A percentile compares a stretch with the other conserved stretches of the same genome.
Evolutionary conservation across 2,113 vertebrate species (phyloP).

Genomic region (Rhynchopsitta pachyrhyncha): DNA sequence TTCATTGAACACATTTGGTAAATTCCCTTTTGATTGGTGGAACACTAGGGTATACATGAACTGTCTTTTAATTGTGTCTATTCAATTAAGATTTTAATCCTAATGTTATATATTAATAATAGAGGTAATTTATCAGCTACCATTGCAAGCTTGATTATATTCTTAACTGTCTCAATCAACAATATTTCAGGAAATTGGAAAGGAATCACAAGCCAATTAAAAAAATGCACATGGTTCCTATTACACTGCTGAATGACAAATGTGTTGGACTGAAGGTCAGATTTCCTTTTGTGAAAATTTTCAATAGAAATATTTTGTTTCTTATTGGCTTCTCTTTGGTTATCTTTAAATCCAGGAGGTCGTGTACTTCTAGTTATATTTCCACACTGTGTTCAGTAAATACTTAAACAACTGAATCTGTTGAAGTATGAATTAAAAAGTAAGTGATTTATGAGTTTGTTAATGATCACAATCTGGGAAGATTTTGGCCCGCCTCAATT

Average conservation of each 20-base stretch:
- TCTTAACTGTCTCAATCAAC: not conserved
- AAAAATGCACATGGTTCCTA: not conserved
- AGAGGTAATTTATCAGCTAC: not conserved
- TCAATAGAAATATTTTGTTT: not conserved
- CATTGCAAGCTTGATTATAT: not conserved
- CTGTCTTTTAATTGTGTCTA: not conserved
- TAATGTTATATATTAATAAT: not conserved
- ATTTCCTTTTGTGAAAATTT: not conserved
- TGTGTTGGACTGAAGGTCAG: not conserved
- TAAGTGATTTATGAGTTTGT: not conserved
- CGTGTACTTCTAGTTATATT: not conserved
- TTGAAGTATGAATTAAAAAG: slow-evolving; percentile 24
- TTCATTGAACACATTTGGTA: not conserved
- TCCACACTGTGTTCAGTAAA: not conserved
- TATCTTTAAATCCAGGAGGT: not conserved
- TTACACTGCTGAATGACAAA: not conserved
- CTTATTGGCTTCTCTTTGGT: not conserved
- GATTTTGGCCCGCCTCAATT: not conserved
- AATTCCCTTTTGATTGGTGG: not conserved
- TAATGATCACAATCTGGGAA: not conserved
- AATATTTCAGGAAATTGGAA: slow-evolving; percentile 22
- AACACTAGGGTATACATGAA: not conserved
- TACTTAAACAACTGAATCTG: not conserved
- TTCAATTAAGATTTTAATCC: slow-evolving; percentile 42
- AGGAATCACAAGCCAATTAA: not conserved